Evolutionary conservation across 2,888 invertebrate species (phyloP), one percentile per base, ranked within the genome.

Genomic region (Polymixis flavicincta): DNA sequence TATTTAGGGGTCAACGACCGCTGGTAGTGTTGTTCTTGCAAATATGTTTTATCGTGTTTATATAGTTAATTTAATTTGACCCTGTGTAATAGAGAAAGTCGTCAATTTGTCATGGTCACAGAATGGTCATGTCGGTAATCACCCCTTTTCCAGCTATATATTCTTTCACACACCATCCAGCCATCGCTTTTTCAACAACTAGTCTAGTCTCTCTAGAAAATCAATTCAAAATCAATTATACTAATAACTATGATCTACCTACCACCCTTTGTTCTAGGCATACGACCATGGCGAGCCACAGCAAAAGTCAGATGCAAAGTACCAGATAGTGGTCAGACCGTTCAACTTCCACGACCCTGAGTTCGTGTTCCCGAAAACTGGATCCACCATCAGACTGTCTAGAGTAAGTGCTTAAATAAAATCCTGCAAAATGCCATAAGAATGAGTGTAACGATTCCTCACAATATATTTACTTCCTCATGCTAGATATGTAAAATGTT

Each of bases 271-370:
- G 45, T 89, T 89, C 13, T 87, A 97, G 97, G 97, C 97, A 0
- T 95, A 90, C 82, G 97, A 97, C 93, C 95, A 96, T 84, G 97
- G 97, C 42, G 85, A 90, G 0, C 94, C 95, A 25, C 94, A 89
- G 45, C 90, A 92, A 84, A 85, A 87, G 0, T 94, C 95, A 0
- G 89, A 92, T 50, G 93, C 95, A 80, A 92, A 88, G 7, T 97
- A 97, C 90, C 87, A 93, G 68, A 86, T 97, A 67, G 89, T 91
- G 76, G 91, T 98, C 45, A 91, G 90, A 0, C 97, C 97, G 1
- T 97, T 93, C 91, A 98, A 97, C 92, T 97, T 96, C 91, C 92
- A 97, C 82, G 86, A 89, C 3, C 97, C 97, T 0, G 89, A 87
- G 64, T 97, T 97, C 82, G 90, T 93, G 48, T 97, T 96, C 87